Evolutionary conservation across 1,140 invertebrate genomes (phyloP).

Genomic region (Subanguina moxae): DNA sequence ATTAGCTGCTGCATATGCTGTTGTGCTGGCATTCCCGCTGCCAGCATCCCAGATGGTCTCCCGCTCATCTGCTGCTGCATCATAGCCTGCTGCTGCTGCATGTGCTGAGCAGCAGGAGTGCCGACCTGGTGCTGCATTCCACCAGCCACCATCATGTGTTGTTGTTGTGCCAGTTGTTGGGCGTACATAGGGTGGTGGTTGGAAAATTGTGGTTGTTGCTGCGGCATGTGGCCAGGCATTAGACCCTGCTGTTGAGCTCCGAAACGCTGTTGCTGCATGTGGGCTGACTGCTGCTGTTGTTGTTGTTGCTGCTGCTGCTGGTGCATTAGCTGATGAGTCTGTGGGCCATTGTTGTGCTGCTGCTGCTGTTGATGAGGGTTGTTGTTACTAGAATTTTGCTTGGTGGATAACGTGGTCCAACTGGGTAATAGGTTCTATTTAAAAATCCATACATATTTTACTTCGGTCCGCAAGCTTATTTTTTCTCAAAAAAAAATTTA

Average conservation of each 20-base stretch:
- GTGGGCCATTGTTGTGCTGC: conserved; percentile 9
- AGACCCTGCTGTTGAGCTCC: background rate
- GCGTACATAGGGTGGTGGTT: conserved; percentile 17
- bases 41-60: conserved; percentile 8
- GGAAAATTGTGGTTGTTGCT: conserved; percentile 13
- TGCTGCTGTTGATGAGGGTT: conserved; percentile 15
- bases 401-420: background rate
- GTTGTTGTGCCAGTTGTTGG: conserved; percentile 21
- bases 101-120: conserved; percentile 1
- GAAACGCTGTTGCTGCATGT: background rate
- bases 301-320: background rate
- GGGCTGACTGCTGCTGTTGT: background rate
- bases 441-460: too few species aligned
- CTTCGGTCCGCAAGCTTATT: too few species aligned
- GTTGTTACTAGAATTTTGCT: conserved; percentile 3
- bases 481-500: too few species aligned
- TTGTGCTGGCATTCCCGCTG: background rate
- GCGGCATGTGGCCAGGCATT: background rate
- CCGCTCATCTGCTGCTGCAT: background rate
- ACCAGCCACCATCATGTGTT: conserved; percentile 3
- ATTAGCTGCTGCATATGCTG: conserved; percentile 5
- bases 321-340: background rate
- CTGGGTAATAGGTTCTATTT: background rate
- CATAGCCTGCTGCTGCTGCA: conserved; percentile 10
- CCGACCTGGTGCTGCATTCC: background rate